Conservation (phyloP, 2,888 invertebrate genomes). For the Aricia artaxerxes region DNA sequence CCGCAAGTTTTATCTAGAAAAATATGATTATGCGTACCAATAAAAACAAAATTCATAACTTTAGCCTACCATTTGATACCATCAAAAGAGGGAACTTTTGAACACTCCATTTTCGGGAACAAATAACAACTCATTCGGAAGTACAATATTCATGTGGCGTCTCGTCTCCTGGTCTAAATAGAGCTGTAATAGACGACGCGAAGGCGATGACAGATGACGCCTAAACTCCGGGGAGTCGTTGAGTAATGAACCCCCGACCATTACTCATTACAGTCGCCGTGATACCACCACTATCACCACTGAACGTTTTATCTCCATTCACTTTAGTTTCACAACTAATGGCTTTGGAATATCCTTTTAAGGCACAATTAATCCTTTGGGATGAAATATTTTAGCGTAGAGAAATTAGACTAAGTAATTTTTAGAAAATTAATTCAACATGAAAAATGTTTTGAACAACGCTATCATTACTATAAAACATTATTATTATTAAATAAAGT, state of each 20-base stretch:
- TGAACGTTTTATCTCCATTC: constrained; percentile 32
- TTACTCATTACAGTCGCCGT: constrained; percentile 51
- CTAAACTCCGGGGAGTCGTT: constrained; percentile 64
- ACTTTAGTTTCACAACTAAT: constrained; percentile 20
- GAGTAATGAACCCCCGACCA: constrained; percentile 66
- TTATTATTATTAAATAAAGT: no score
- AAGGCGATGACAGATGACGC: constrained; percentile 65
- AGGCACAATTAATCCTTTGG: constrained; percentile 7
- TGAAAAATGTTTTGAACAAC: no score
- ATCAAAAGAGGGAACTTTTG: background rate
- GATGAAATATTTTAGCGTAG: background rate
- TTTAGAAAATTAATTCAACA: no score
- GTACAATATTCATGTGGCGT: constrained; percentile 9
- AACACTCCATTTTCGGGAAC: background rate
- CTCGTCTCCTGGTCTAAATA: constrained; percentile 36
- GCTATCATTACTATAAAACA: no score
- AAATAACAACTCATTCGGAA: background rate
- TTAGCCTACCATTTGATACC: background rate
- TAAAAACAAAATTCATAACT: background rate
- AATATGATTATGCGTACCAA: background rate
- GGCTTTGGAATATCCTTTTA: constrained; percentile 5
- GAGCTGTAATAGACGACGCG: constrained; percentile 44
- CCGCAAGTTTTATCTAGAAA: background rate
- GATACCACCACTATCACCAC: constrained; percentile 27
- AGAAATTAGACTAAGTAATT: background rate